These are phyloP conservation scores for Drosophila willistoni DNA, from an alignment of 1,140 invertebrate species.

Conservation along the genomic window DNA sequence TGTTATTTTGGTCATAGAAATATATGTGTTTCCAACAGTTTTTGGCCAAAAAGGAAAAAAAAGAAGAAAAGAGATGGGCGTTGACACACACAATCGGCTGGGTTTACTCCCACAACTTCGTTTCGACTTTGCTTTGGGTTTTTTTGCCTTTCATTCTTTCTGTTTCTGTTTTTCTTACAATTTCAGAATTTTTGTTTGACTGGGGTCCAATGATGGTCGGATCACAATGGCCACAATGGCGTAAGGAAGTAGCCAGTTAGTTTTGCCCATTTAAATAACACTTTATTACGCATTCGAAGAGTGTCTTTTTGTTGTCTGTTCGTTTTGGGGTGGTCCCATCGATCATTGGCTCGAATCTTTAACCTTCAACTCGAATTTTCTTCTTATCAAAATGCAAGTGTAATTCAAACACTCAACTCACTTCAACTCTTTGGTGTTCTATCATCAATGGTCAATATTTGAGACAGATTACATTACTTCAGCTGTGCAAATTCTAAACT, in stretches of 20 bases:
- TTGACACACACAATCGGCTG: constrained; percentile 52
- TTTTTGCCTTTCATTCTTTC: constrained; percentile 14
- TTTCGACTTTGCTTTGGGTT: constrained; percentile 4
- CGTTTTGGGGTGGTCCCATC: constrained; percentile 47
- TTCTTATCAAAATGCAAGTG: neutral
- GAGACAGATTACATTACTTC: neutral
- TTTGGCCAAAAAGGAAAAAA: constrained; percentile 2
- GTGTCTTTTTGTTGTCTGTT: constrained; percentile 33
- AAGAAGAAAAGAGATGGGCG: constrained; percentile 40
- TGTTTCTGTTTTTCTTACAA: neutral
- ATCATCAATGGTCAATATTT: neutral
- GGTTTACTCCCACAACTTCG: constrained; percentile 6
- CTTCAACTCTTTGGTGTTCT: neutral
- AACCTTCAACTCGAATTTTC: constrained; percentile 2
- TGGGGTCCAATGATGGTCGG: constrained; percentile 13
- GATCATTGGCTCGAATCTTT: constrained; percentile 5
- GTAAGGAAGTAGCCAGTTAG: constrained; percentile 79
- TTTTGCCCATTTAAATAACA: constrained; percentile 69
- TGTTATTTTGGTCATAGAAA: constrained; percentile 20
- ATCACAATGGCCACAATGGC: constrained; percentile 49
- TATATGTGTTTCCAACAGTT: constrained; percentile 47
- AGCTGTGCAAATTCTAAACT: neutral
- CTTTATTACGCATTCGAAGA: constrained; percentile 38
- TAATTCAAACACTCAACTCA: neutral
- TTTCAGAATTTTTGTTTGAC: constrained; percentile 10